Evolutionary conservation across 2,888 invertebrate species (phyloP).

Genomic region (Sphecodes monilicornis): DNA sequence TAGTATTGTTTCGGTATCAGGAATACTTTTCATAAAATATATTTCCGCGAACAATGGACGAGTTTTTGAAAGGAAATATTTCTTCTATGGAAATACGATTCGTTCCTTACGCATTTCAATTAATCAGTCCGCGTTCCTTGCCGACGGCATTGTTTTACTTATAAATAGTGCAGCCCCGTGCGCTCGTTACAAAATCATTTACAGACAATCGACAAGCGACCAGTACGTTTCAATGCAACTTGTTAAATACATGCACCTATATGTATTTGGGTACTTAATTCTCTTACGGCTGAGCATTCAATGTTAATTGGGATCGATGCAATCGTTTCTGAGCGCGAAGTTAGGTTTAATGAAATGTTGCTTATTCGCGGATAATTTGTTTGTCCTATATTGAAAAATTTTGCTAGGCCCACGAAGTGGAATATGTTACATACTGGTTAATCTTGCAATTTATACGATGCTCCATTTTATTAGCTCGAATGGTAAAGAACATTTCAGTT

Average conservation of each 20-base stretch:
- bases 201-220: slow-evolving; percentile 22
- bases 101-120: background rate
- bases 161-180: slow-evolving; percentile 22
- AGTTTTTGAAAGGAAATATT: background rate
- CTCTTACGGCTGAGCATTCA: slow-evolving; percentile 26
- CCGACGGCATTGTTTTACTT: background rate
- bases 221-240: slow-evolving; percentile 34
- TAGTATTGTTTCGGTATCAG: background rate
- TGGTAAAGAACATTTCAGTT: background rate
- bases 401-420: background rate
- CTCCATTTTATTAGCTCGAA: background rate
- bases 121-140: background rate
- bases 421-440: background rate
- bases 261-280: slow-evolving; percentile 50
- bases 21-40: background rate
- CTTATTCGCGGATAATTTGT: slow-evolving; percentile 34
- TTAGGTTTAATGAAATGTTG: slow-evolving; percentile 46
- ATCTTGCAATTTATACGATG: slow-evolving; percentile 27
- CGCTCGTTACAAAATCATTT: slow-evolving; percentile 26
- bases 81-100: background rate
- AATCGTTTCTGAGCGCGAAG: slow-evolving; percentile 33
- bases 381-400: slow-evolving; percentile 21
- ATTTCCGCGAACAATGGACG: background rate
- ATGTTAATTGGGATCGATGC: slow-evolving; percentile 58
- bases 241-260: slow-evolving; percentile 35